Evolutionary conservation across 2,888 invertebrate species (phyloP).

Genomic region (Apodemia mormo): DNA sequence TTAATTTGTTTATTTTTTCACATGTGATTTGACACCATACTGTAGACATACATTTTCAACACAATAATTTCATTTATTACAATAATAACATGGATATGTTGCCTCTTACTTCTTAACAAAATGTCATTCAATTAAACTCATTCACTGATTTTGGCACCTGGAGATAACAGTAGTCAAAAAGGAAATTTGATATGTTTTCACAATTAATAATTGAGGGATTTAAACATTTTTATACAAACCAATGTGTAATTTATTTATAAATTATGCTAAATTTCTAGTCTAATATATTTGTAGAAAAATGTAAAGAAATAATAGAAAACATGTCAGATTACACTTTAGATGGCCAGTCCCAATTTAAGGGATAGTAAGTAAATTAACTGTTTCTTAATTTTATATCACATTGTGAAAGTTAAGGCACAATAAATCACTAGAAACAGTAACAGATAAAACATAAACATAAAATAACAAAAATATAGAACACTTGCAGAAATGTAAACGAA

Average conservation of each 20-base stretch:
- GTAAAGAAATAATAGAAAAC: neutral
- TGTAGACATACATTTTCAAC: constrained; percentile 1
- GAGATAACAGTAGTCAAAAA: neutral
- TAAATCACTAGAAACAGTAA: constrained; percentile 12
- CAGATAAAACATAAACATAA: neutral
- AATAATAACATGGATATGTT: constrained; percentile 15
- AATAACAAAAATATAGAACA: constrained; percentile 4
- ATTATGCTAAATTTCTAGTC: too few relatives aligned
- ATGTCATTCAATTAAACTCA: constrained; percentile 3
- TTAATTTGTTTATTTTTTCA: constrained; percentile 14
- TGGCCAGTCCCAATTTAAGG: neutral
- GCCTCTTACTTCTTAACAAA: constrained; percentile 9
- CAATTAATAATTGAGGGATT: too few relatives aligned
- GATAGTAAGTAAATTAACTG: neutral
- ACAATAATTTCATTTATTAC: neutral
- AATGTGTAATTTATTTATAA: too few relatives aligned
- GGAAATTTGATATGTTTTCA: neutral
- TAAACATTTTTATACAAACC: too few relatives aligned
- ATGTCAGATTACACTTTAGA: neutral
- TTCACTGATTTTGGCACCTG: constrained; percentile 15
- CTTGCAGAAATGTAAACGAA: neutral
- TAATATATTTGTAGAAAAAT: neutral
- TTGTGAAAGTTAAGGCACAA: constrained; percentile 11
- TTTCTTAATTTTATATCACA: constrained; percentile 13
- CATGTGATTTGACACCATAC: constrained; percentile 1